A percentile compares a stretch with the other conserved stretches of the same genome.
Conservation (phyloP, 2,797 vertebrate genomes). For the Enteromius unitaeniatus region DNA sequence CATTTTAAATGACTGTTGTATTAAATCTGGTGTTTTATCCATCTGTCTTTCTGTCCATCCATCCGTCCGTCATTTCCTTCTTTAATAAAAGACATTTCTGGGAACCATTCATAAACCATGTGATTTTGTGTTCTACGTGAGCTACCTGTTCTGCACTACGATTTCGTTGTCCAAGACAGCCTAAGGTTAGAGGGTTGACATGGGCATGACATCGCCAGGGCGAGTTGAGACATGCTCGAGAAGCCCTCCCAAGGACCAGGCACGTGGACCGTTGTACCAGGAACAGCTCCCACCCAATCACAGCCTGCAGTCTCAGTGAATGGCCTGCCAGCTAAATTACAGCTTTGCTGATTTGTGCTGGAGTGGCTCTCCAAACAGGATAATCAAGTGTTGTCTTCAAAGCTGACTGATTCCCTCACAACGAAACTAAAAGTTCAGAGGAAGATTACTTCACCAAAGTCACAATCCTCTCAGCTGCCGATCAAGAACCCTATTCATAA, state of each 20-base stretch:
- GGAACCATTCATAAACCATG: constrained; percentile 9
- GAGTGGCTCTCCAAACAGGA: constrained; percentile 55
- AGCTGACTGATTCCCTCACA: constrained; percentile 45
- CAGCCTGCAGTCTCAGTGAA: constrained; percentile 47
- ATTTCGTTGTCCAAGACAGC: constrained; percentile 39
- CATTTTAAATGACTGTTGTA: constrained; percentile 1
- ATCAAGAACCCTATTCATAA: not conserved
- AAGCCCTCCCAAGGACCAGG: constrained; percentile 78
- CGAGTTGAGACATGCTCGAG: constrained; percentile 74
- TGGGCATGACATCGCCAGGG: constrained; percentile 67
- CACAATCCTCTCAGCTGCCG: not conserved
- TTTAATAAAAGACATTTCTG: constrained; percentile 7
- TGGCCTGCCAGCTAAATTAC: constrained; percentile 60
- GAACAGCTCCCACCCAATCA: constrained; percentile 58
- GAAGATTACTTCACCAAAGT: constrained; percentile 36
- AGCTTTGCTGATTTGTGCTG: constrained; percentile 60
- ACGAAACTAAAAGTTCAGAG: constrained; percentile 26
- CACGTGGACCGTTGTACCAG: constrained; percentile 48
- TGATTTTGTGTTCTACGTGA: constrained; percentile 20
- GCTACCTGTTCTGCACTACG: constrained; percentile 20
- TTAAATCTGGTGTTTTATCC: not conserved
- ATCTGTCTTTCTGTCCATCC: not conserved
- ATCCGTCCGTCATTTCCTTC: not conserved
- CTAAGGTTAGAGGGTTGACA: constrained; percentile 47
- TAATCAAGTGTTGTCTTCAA: constrained; percentile 58